Percentiles rank a stretch among this genome's conserved stretches.
Conservation (phyloP, 1,140 invertebrate species). For the Marisa cornuarietis region DNA sequence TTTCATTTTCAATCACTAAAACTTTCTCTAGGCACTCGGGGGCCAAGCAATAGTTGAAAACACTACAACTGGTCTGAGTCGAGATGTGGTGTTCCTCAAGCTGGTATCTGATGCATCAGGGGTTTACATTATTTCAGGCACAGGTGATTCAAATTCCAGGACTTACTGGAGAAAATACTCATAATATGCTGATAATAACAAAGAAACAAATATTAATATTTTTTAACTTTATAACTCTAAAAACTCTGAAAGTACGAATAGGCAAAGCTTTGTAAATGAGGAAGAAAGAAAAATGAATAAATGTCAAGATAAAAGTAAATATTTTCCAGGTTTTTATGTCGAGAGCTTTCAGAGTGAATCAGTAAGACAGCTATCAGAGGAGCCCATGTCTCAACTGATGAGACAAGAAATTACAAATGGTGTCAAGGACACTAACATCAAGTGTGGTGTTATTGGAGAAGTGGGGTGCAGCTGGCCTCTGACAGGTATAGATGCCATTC, state of each 20-base stretch:
- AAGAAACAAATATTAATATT: too few relatives aligned
- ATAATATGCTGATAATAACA: too few relatives aligned
- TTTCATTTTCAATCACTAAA: too few relatives aligned
- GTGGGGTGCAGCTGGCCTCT: slow-evolving; percentile 84
- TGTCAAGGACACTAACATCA: slow-evolving; percentile 71
- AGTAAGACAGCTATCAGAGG: slow-evolving; percentile 65
- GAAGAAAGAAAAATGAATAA: background rate
- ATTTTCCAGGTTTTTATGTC: slow-evolving; percentile 71
- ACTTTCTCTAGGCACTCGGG: slow-evolving; percentile 68
- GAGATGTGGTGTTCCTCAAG: slow-evolving; percentile 74
- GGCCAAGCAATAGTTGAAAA: slow-evolving; percentile 86
- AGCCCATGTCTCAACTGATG: slow-evolving; percentile 75
- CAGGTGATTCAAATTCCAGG: slow-evolving; percentile 67
- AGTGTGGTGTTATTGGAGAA: slow-evolving; percentile 85
- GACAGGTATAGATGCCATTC: slow-evolving; percentile 68
- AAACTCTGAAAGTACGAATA: too few relatives aligned
- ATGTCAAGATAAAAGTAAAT: background rate
- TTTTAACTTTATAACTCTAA: too few relatives aligned
- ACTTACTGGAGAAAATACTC: too few relatives aligned
- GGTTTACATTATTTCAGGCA: slow-evolving; percentile 82
- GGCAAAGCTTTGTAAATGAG: too few relatives aligned
- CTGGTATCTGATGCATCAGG: slow-evolving; percentile 72
- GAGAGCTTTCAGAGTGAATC: slow-evolving; percentile 67
- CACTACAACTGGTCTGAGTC: slow-evolving; percentile 76
- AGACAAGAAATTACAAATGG: slow-evolving; percentile 72